Conservation (phyloP, 1,140 invertebrate species). For the Agrypnia vestita region DNA sequence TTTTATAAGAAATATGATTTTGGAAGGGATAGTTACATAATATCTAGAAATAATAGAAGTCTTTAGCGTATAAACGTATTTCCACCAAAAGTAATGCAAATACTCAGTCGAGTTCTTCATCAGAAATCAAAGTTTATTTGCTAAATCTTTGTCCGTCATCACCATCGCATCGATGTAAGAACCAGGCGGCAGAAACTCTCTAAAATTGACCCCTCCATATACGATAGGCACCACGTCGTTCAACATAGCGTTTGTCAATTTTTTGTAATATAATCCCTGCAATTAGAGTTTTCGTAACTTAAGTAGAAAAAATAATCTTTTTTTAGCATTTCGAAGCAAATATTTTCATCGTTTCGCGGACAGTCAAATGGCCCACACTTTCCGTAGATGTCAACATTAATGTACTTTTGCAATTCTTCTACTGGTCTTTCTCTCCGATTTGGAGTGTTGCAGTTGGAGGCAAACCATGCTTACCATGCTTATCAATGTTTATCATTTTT, state of each 20-base stretch:
- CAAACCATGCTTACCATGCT: constrained; percentile 76
- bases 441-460: constrained; percentile 75
- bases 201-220: constrained; percentile 75
- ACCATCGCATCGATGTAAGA: constrained; percentile 77
- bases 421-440: constrained; percentile 74
- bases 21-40: too few relatives aligned
- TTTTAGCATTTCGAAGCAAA: constrained; percentile 68
- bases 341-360: constrained; percentile 62
- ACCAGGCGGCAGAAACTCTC: constrained; percentile 67
- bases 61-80: constrained; percentile 56
- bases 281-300: constrained; percentile 76
- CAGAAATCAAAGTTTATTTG: constrained; percentile 70
- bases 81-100: constrained; percentile 74
- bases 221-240: constrained; percentile 74
- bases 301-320: constrained; percentile 78
- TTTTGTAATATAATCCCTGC: constrained; percentile 76
- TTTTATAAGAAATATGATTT: too few relatives aligned
- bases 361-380: constrained; percentile 71
- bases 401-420: constrained; percentile 71
- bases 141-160: constrained; percentile 72
- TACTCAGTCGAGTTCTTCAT: constrained; percentile 68
- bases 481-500: constrained; percentile 56
- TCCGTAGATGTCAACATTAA: constrained; percentile 80
- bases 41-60: too few relatives aligned
- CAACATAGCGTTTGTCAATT: constrained; percentile 70